These are phyloP conservation scores for Stegostoma tigrinum DNA, from an alignment of 2,113 vertebrate genomes.

Conservation along the genomic window DNA sequence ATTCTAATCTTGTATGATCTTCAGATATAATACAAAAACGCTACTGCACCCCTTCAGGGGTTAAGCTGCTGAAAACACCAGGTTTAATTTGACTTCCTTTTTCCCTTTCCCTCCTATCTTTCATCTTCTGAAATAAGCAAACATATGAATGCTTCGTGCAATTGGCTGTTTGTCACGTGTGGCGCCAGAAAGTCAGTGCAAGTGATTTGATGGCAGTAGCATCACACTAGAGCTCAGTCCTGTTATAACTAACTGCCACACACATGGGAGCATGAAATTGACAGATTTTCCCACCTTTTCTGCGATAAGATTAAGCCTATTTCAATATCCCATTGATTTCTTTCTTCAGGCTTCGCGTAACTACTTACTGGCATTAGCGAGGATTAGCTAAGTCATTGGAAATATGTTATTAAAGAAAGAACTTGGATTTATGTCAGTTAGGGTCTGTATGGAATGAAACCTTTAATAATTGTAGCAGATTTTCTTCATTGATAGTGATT, in stretches of 20 bases:
- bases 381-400: neutral
- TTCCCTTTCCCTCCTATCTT: neutral
- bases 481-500: neutral
- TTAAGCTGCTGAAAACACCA: neutral
- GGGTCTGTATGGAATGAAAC: neutral
- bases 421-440: neutral
- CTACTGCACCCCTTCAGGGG: constrained; percentile 11
- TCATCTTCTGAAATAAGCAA: neutral
- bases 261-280: neutral
- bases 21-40: constrained; percentile 20
- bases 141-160: neutral
- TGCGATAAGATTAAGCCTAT: neutral
- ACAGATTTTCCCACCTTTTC: neutral
- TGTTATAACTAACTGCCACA: neutral
- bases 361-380: neutral
- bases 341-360: neutral
- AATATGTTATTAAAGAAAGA: neutral
- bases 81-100: neutral
- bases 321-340: neutral
- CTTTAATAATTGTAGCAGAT: neutral
- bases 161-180: neutral
- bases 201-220: neutral
- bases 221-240: neutral
- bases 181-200: neutral
- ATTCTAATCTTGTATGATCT: constrained; percentile 4